Conservation (phyloP, 2,113 vertebrate species). For the Oceanodroma tethys region DNA sequence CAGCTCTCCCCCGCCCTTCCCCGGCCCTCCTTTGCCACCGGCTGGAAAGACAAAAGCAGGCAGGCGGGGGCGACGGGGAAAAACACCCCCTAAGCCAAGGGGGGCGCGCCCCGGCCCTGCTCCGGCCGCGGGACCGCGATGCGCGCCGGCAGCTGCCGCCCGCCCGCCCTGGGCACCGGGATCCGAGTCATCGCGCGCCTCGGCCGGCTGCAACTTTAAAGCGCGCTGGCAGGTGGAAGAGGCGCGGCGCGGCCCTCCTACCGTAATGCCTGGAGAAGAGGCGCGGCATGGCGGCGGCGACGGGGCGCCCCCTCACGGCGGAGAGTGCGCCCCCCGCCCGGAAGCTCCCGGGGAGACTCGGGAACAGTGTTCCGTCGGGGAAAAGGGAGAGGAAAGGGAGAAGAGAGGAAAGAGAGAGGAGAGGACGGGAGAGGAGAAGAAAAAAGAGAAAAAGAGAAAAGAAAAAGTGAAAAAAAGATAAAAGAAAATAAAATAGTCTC, state of each 20-base stretch:
- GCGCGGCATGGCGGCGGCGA: not conserved
- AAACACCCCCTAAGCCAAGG: not conserved
- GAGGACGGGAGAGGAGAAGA: too few relatives aligned
- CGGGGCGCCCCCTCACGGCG: not conserved
- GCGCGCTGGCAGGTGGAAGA: slow-evolving; percentile 70
- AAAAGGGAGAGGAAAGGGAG: accelerated
- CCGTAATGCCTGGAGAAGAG: slow-evolving; percentile 57
- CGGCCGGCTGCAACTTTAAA: slow-evolving; percentile 70
- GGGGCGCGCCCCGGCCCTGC: not conserved
- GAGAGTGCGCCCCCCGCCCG: not conserved
- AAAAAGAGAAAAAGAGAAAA: too few relatives aligned
- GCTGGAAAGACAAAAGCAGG: not conserved
- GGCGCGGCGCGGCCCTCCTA: slow-evolving; percentile 65
- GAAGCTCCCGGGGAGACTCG: too few relatives aligned
- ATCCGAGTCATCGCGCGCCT: slow-evolving; percentile 14
- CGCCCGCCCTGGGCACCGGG: not conserved
- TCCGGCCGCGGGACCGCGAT: too few relatives aligned
- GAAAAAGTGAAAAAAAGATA: too few relatives aligned
- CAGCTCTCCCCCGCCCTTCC: not conserved
- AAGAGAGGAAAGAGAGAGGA: too few relatives aligned
- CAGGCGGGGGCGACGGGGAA: too few relatives aligned
- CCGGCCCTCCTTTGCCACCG: not conserved
- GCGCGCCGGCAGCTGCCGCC: not conserved
- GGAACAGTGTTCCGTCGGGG: accelerated
- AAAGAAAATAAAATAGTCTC: too few relatives aligned